Base-by-base conservation (phyloP, 2,113 vertebrate genomes). In the Ovis canadensis region DNA sequence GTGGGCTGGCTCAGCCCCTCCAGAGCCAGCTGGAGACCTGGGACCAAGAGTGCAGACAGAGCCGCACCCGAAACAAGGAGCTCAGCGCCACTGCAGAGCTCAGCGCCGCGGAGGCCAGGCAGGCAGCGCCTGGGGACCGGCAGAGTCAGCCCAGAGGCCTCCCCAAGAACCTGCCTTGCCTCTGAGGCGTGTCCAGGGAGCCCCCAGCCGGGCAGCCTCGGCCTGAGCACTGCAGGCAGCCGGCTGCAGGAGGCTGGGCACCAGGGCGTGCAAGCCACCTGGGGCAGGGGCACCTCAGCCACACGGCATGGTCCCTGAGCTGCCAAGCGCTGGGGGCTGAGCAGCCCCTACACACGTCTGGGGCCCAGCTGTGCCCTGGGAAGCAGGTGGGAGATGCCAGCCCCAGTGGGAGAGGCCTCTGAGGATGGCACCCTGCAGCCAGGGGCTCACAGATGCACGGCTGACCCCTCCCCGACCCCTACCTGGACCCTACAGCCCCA, bases 91-190 rank as follows among this genome's bases (percentile, higher is more conserved):
- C 45, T 3, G 27, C 31, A 8, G 5, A 14, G 19, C 45, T 8
- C n/a, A 23, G n/a, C 5, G 0, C 50, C 0, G 0, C 3, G 12
- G 11, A 6, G 7, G 45, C 36, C 3, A 9, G 74, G 64, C 27
- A 1, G 27, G 36, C 19, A n/a, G 43, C 33, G 2, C 36, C 7
- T 1, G 4, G 17, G 17, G 33, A n/a, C 0, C 1, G 0, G 74
- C 14, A 3, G 67, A 6, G n/a, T 23, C 5, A 3, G 48, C 33
- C 29, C 57, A 40, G 2, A 43, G 84, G n/a, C 67, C 10, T 0
- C n/a, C n/a, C n/a, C n/a, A 0, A 71, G 67, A 71, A 40, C 19
- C n/a, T 74, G 67, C n/a, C 67, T 40, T 74, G n/a, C 10, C n/a
- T 74, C 67, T 74, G 67, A 74, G 67, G 19, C 0, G 5, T 0